Percentiles rank a stretch among this genome's conserved stretches.
These are phyloP conservation scores for Penaeus chinensis DNA, from an alignment of 1,140 invertebrate genomes.

Conservation along the genomic window DNA sequence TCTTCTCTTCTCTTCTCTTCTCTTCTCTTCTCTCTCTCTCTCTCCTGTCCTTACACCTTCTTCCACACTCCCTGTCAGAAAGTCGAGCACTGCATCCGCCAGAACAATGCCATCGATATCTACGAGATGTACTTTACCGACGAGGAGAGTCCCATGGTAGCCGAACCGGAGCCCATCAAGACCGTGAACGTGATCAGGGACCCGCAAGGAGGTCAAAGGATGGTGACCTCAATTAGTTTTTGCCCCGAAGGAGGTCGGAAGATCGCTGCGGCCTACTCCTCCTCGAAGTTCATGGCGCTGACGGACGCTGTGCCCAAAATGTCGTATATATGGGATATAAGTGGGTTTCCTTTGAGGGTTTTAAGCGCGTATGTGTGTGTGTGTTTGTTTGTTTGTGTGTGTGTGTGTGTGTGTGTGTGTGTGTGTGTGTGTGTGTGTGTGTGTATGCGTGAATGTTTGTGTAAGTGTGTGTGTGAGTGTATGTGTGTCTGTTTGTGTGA, in stretches of 20 bases:
- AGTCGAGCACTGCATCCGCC: conserved; percentile 89
- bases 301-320: conserved; percentile 75
- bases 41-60: background rate
- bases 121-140: conserved; percentile 69
- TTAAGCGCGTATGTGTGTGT: no score
- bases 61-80: conserved; percentile 55
- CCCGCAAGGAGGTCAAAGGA: conserved; percentile 75
- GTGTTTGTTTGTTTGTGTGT: background rate
- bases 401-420: conserved; percentile 14
- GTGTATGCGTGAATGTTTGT: no score
- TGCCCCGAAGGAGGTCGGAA: conserved; percentile 85
- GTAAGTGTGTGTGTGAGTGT: no score
- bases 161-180: conserved; percentile 78
- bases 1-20: background rate
- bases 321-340: conserved; percentile 84
- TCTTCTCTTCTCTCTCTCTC: background rate
- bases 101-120: conserved; percentile 84
- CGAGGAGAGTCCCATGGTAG: conserved; percentile 66
- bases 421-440: background rate
- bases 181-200: conserved; percentile 86
- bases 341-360: background rate
- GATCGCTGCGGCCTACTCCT: conserved; percentile 88
- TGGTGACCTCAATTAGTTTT: conserved; percentile 89
- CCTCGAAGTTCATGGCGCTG: conserved; percentile 81
- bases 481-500: no score